These are phyloP conservation scores for Allophyes oxyacanthae DNA, from an alignment of 2,888 invertebrate species.

Conservation along the genomic window DNA sequence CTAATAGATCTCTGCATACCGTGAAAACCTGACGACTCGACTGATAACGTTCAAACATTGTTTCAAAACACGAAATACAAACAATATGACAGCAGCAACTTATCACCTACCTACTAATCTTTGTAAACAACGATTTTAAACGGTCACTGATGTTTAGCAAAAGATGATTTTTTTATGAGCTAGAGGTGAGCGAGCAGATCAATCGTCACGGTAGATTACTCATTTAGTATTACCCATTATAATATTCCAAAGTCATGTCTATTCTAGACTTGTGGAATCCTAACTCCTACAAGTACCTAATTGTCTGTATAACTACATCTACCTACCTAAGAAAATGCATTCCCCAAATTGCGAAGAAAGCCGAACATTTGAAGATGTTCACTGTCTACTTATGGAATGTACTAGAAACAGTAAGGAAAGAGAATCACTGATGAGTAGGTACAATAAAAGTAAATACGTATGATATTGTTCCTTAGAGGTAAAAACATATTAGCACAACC, in stretches of 20 bases:
- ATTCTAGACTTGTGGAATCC: constrained; percentile 12
- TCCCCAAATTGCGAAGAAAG: too few species aligned
- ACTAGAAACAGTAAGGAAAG: too few species aligned
- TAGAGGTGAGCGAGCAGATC: background rate
- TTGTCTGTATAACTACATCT: too few species aligned
- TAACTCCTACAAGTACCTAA: background rate
- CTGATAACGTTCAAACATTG: constrained; percentile 37
- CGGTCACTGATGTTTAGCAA: constrained; percentile 1
- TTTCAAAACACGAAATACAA: constrained; percentile 35
- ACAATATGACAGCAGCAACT: constrained; percentile 29
- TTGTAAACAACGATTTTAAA: constrained; percentile 18
- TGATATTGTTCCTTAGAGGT: too few species aligned
- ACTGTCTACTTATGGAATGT: too few species aligned
- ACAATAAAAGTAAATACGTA: too few species aligned
- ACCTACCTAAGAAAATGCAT: too few species aligned
- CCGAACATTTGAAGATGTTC: too few species aligned
- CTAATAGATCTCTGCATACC: constrained; percentile 42
- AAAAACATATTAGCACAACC: too few species aligned
- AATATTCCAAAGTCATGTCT: constrained; percentile 10
- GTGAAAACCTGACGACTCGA: constrained; percentile 23
- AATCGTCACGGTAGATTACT: constrained; percentile 18
- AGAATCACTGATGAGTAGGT: too few species aligned
- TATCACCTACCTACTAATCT: constrained; percentile 40
- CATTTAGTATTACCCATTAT: constrained; percentile 22
- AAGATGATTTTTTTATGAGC: background rate